Evolutionary conservation across 2,888 invertebrate species (phyloP).

Genomic region (Brachyopa scutellaris): DNA sequence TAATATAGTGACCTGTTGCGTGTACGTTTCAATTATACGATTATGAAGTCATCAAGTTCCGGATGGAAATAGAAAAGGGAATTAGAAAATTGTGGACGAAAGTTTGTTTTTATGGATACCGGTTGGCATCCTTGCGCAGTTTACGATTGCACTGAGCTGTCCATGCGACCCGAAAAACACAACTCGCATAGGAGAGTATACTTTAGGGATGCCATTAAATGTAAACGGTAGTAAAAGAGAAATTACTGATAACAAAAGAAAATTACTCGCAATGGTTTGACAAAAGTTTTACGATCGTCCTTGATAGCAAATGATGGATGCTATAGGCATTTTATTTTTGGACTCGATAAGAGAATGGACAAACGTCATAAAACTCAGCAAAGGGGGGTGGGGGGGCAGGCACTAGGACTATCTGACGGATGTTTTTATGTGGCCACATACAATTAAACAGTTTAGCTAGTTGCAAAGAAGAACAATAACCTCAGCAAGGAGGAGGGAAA

Average conservation of each 20-base stretch:
- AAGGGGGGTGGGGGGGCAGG: not conserved
- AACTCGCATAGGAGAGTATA: too few relatives aligned
- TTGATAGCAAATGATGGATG: constrained; percentile 60
- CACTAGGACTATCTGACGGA: constrained; percentile 15
- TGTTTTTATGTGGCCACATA: constrained; percentile 52
- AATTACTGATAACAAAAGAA: constrained; percentile 61
- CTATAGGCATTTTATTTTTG: constrained; percentile 27
- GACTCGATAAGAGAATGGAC: constrained; percentile 29
- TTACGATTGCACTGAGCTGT: constrained; percentile 13
- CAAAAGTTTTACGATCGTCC: constrained; percentile 61
- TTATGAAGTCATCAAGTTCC: constrained; percentile 61
- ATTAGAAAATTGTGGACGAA: constrained; percentile 36
- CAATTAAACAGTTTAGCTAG: constrained; percentile 46
- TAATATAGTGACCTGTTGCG: constrained; percentile 67
- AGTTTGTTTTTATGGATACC: constrained; percentile 4
- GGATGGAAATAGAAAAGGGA: constrained; percentile 19
- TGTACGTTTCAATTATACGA: constrained; percentile 65
- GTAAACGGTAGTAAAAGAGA: constrained; percentile 59
- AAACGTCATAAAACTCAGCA: constrained; percentile 17
- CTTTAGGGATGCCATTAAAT: constrained; percentile 54
- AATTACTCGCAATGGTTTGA: constrained; percentile 52
- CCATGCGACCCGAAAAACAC: too few relatives aligned
- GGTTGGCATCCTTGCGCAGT: not conserved
- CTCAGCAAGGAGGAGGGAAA: not conserved
- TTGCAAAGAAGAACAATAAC: constrained; percentile 42